Base-by-base conservation (phyloP, 1,140 invertebrate species). In the Chlorops oryzae region DNA sequence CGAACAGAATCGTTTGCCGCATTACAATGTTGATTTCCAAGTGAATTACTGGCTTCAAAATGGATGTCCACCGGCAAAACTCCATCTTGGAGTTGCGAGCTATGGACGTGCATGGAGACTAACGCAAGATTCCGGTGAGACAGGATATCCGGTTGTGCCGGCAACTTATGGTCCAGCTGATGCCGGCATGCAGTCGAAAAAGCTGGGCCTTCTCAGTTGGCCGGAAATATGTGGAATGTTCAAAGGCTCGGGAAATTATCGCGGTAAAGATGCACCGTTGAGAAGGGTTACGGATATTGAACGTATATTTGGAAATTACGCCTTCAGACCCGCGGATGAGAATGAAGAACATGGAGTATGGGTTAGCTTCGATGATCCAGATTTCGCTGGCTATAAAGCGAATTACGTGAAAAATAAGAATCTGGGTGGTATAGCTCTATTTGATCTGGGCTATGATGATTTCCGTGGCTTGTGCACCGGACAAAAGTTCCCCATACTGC, bases 281-380 rank as follows among this genome's bases (percentile, higher is more conserved):
- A 80, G 83, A 52, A 81, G 84, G 58, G 81, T 87, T 18, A 78
- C 78, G 3, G 87, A 90, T 59, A 79, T 84, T 0, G 83, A 79
- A 23, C 85, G 85, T 56, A 82, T 84, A 53, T 84, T 84, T 48
- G 86, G 86, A 17, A 82, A 83, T 24, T 90, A 88, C 58, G 86
- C 84, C 0, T 83, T 80, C 64, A 77, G 83, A 54, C 63, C 82
- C 0, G 82, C 84, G 35, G 81, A 87, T 49, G 77, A 82, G 4
- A 78, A 75, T 10, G 80, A 77, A 2, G 77, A 83, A 3, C 80
- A 80, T 7, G 84, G 90, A 7, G 77, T 92, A 34, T 97, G 92
- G 92, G 84, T 94, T 1, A 85, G 85, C 41, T 96, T 86, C 62
- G 92, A 96, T 63, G 89, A 95, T 70, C 80, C 84, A 0, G 85